These are phyloP conservation scores for Rhinolophus ferrumequinum DNA, from an alignment of 2,113 vertebrate species.

Conservation along the genomic window DNA sequence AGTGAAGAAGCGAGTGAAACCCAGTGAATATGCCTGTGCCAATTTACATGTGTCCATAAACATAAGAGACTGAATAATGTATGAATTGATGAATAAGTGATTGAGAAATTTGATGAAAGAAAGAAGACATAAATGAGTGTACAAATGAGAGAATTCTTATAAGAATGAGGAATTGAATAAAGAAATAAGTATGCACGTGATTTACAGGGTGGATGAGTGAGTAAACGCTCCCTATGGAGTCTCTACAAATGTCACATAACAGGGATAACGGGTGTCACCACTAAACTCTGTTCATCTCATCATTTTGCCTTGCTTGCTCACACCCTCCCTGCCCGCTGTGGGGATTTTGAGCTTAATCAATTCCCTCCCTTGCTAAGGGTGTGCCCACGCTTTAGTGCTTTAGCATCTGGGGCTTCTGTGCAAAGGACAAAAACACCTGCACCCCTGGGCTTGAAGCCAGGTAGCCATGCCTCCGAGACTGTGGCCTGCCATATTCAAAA, in stretches of 20 bases:
- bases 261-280: neutral
- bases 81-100: neutral
- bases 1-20: neutral
- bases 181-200: neutral
- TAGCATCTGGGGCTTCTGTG: neutral
- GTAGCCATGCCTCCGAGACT: neutral
- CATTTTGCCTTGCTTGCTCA: neutral
- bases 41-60: neutral
- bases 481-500: neutral
- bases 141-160: neutral
- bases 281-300: neutral
- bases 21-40: neutral
- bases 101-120: neutral
- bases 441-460: neutral
- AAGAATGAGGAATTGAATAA: neutral
- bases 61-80: neutral
- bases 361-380: neutral
- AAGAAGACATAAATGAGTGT: neutral
- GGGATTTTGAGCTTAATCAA: constrained; percentile 44
- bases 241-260: neutral
- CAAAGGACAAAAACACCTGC: constrained; percentile 5
- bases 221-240: neutral
- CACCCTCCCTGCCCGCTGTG: neutral
- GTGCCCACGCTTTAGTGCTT: neutral
- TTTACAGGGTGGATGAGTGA: neutral